These are phyloP conservation scores for Cyclophora albipunctata DNA, from an alignment of 2,888 invertebrate genomes.

Conservation along the genomic window DNA sequence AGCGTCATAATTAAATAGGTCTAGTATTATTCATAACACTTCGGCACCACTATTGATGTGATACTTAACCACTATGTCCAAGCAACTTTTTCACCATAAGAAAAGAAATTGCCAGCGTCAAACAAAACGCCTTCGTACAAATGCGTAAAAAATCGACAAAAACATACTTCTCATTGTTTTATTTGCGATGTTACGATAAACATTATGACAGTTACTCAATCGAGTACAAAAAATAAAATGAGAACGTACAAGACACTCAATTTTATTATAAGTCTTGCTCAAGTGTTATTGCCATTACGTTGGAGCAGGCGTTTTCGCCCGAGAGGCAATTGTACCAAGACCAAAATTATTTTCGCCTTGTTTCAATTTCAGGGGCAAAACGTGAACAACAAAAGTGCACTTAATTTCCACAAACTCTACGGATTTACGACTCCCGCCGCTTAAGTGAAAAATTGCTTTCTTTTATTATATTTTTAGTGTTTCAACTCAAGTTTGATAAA, in stretches of 20 bases:
- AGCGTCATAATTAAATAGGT: too few relatives aligned
- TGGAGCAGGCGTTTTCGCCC: constrained; percentile 14
- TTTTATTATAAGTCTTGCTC: constrained; percentile 4
- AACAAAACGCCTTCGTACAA: too few relatives aligned
- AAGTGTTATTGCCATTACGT: constrained; percentile 17
- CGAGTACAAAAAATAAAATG: constrained; percentile 2
- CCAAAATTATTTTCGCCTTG: constrained; percentile 22
- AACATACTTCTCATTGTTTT: too few relatives aligned
- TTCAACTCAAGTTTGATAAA: background rate
- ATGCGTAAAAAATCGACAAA: too few relatives aligned
- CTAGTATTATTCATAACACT: too few relatives aligned
- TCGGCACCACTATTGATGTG: too few relatives aligned
- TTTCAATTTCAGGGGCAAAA: constrained; percentile 26
- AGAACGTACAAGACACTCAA: constrained; percentile 1
- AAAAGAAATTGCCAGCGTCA: too few relatives aligned
- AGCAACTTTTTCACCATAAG: too few relatives aligned
- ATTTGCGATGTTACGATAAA: too few relatives aligned
- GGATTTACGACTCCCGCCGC: constrained; percentile 46
- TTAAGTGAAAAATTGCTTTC: constrained; percentile 54
- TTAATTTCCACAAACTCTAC: constrained; percentile 50
- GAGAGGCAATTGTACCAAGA: constrained; percentile 1
- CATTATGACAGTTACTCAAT: background rate
- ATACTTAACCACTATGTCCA: too few relatives aligned
- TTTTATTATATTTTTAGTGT: constrained; percentile 29
- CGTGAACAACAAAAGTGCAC: constrained; percentile 46